Evolutionary conservation across 1,140 invertebrate genomes (phyloP), one percentile per base, ranked within the genome.

Genomic region (Penaeus japonicus): DNA sequence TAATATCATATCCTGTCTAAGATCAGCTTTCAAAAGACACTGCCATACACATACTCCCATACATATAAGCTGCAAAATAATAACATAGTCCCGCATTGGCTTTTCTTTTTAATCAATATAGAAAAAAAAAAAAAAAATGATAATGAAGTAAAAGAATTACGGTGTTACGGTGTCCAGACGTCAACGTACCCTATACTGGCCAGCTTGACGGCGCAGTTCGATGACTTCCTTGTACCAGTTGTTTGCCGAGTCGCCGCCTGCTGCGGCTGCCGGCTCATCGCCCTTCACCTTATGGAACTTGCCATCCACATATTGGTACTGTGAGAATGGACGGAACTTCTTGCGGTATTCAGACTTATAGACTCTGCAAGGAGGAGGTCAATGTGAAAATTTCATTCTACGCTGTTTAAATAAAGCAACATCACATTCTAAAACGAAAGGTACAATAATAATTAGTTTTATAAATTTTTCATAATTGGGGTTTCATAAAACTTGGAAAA

Each of bases 171-270:
- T 15, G 30, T 57, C 30, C 27, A 57, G 10, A 53, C 27, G 2
- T 53, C 0, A 70, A 75, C 91, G 89, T 90, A 97, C 96, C 95
- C 97, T 97, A 93, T 98, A 98, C 93, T 97, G 96, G 91, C 96
- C 96, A 92, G 97, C 97, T 92, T 97, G 96, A 92, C 97, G 97
- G 91, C 97, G 95, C 90, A 97, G 94, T 93, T 97, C 97, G 91
- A 97, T 94, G 91, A 97, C 96, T 93, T 97, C 96, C 91, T 94
- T 94, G 93, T 96, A 96, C 96, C 96, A 97, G 91, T 95, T 94
- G 89, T 90, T 90, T 88, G 89, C 88, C 7, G 89, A 65, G n/a
- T 75, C 84, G 27, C 65, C 53, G 10, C 54, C 75, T 30, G 85
- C 85, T 47, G 54, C 53, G 3, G 84, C 57, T 22, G 90, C 22